A percentile compares a stretch with the other conserved stretches of the same genome.
Evolutionary conservation across 2,888 invertebrate genomes (phyloP).

Genomic region (Horisme vitalbata): DNA sequence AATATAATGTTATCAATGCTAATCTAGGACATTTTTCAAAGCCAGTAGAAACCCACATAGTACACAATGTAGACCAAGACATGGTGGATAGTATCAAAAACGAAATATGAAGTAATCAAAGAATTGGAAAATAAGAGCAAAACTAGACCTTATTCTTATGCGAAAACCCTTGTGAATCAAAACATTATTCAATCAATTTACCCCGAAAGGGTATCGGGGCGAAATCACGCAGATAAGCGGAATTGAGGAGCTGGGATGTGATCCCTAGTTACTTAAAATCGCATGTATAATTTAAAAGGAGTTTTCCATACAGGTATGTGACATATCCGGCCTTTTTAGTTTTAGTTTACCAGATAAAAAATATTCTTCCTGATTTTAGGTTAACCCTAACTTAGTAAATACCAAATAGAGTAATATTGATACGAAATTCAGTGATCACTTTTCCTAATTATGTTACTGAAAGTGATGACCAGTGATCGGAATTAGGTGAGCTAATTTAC

Average conservation of each 20-base stretch:
- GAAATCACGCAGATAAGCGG: slow-evolving; percentile 61
- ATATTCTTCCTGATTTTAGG: neutral
- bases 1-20: no score
- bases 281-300: slow-evolving; percentile 70
- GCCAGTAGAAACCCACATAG: no score
- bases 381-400: no score
- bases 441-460: no score
- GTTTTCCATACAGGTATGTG: slow-evolving; percentile 20
- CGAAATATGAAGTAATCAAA: no score
- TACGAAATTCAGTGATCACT: no score
- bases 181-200: slow-evolving; percentile 67
- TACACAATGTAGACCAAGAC: no score
- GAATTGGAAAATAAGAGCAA: neutral
- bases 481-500: no score
- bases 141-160: slow-evolving; percentile 9
- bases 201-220: slow-evolving; percentile 52
- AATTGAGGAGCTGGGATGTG: slow-evolving; percentile 47
- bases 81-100: no score
- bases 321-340: slow-evolving; percentile 6
- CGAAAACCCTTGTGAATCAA: slow-evolving; percentile 47
- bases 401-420: no score
- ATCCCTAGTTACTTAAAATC: slow-evolving; percentile 64
- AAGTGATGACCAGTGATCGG: no score
- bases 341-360: neutral
- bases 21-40: no score